These are phyloP conservation scores for Coleophora flavipennella DNA, from an alignment of 2,888 invertebrate genomes.

Conservation along the genomic window DNA sequence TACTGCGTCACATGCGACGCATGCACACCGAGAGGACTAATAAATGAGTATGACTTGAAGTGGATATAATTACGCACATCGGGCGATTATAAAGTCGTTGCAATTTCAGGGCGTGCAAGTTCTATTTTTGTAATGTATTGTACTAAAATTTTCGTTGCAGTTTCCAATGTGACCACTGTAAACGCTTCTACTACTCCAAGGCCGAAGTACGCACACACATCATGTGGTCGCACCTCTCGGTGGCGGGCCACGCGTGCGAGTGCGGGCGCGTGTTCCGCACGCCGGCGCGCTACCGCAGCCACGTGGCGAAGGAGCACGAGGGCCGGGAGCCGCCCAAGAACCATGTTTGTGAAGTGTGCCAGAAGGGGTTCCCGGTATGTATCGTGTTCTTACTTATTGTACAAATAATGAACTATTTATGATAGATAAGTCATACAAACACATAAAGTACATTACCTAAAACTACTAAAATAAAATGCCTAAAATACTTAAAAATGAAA, in stretches of 20 bases:
- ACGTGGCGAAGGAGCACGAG: conserved; percentile 20
- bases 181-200: conserved; percentile 33
- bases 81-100: no score
- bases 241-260: conserved; percentile 26
- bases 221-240: conserved; percentile 31
- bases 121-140: no score
- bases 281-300: conserved; percentile 25
- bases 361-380: conserved; percentile 31
- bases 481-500: no score
- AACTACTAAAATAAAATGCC: no score
- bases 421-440: not conserved
- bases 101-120: no score
- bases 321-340: conserved; percentile 17
- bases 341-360: conserved; percentile 26
- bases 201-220: conserved; percentile 41
- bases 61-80: no score
- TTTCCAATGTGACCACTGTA: conserved; percentile 38
- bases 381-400: not conserved
- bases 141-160: no score
- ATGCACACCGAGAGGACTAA: conserved; percentile 37
- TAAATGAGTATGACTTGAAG: conserved; percentile 23
- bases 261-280: conserved; percentile 38
- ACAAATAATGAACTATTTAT: not conserved
- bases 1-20: no score
- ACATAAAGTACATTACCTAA: no score